Base-by-base conservation (phyloP, 2,797 vertebrate genomes). In the Melanogrammus aeglefinus region DNA sequence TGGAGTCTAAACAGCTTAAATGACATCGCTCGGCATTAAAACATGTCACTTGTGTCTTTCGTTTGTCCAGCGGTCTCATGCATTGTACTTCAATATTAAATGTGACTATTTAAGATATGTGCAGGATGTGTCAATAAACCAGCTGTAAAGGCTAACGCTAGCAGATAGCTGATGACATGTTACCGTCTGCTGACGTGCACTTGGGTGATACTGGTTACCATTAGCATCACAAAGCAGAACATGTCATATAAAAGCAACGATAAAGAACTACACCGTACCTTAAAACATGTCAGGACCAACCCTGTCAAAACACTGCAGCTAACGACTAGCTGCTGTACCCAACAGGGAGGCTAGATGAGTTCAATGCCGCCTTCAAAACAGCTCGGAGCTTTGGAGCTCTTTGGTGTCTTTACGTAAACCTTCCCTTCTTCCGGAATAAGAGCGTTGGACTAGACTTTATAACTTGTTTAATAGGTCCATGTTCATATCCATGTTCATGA, bases 221-320 rank as follows among this genome's bases (percentile, higher is more conserved):
- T 16, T 44, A 44, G 16, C 41, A 44, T 16, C 12, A 13, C 13
- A 29, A 70, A 6, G 4, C 6, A 21, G 7, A 24, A n/a, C 21
- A 63, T 9, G 6, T 2, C 1, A 1, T 3, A 79, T 27, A 4
- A 74, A 41, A 24, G 31, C 1, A 51, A 6, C 29, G 6, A 7
- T 75, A 47, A 0, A 36, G 47, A 3, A 44, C 12, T 31, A 33
- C 10, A 36, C 33, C 85, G 51, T 84, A 90, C 86, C 86, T 84
- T 35, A 73, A n/a, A 57, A 77, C 85, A 89, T 85, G 35, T 66
- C 82, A 81, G 77, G 31, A 27, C 0, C 3, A 77, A 1, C 79
- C 73, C 33, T 4, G 2, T 9, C 72, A 14, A 35, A 35, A 73
- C 29, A 36, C 35, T 4, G 31, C 27, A 31, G 47, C 21, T 47